Evolutionary conservation across 2,113 vertebrate genomes (phyloP).

Genomic region (Hydrolagus affinis): DNA sequence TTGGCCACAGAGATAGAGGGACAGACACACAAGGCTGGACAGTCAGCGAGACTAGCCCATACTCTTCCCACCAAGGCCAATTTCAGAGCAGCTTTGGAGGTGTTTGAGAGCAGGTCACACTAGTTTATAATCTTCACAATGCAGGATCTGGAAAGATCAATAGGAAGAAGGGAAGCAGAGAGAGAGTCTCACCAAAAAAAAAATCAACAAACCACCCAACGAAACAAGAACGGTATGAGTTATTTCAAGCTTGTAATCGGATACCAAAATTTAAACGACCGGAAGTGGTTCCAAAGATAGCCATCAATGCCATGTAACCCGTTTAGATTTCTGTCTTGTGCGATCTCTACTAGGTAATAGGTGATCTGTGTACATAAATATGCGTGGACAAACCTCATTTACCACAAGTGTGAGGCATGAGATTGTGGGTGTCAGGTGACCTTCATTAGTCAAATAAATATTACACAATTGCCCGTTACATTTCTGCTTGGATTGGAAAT

Average conservation of each 20-base stretch:
- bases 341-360: neutral
- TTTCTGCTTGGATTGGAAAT: neutral
- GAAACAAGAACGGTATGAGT: neutral
- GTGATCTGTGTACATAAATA: neutral
- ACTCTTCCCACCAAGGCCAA: neutral
- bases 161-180: no score
- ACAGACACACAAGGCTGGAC: no score
- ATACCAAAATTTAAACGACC: neutral
- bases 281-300: neutral
- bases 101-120: neutral
- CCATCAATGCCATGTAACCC: neutral
- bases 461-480: conserved; percentile 30
- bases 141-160: neutral
- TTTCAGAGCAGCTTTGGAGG: neutral
- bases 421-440: neutral
- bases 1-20: neutral
- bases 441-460: conserved; percentile 16
- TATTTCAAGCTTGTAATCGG: neutral
- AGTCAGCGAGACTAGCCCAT: neutral
- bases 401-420: neutral
- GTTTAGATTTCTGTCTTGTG: neutral
- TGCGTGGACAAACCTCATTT: neutral
- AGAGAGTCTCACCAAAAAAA: neutral
- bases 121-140: neutral
- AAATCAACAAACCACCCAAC: neutral